These are phyloP conservation scores for Montipora capricornis DNA, from an alignment of 64 coral and sea anemone species.

Conservation along the genomic window DNA sequence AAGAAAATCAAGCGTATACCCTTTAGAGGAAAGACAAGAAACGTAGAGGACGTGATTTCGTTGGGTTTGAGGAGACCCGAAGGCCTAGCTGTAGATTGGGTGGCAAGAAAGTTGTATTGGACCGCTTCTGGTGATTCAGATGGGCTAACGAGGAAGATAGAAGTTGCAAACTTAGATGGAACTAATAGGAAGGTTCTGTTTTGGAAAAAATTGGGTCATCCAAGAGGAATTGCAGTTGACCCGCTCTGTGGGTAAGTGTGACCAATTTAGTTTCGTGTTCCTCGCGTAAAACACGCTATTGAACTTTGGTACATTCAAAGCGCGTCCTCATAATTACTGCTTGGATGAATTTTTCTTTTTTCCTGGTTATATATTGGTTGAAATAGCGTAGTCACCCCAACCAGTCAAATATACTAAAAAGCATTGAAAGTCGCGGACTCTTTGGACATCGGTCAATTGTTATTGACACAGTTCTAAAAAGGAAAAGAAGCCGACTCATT, in stretches of 20 bases:
- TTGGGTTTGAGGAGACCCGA: constrained; percentile 85
- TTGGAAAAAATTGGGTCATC: constrained; percentile 86
- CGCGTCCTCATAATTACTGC: too few species aligned
- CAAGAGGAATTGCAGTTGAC: constrained; percentile 88
- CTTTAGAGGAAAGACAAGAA: constrained; percentile 40
- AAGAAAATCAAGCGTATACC: constrained; percentile 84
- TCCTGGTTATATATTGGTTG: too few species aligned
- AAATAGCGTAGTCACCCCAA: too few species aligned
- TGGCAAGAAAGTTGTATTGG: constrained; percentile 93
- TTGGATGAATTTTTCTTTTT: too few species aligned
- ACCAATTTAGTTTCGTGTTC: background rate
- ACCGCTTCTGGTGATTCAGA: constrained; percentile 69
- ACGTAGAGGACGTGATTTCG: constrained; percentile 64
- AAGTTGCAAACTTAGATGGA: constrained; percentile 96
- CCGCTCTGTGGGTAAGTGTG: constrained; percentile 83
- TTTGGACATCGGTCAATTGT: too few species aligned
- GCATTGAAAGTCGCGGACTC: too few species aligned
- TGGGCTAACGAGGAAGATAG: constrained; percentile 83
- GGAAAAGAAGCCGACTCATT: too few species aligned
- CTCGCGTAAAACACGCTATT: too few species aligned
- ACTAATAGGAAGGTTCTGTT: constrained; percentile 89
- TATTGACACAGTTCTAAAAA: too few species aligned
- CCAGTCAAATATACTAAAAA: too few species aligned
- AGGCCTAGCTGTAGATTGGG: constrained; percentile 95
- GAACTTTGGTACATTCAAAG: too few species aligned